phyloP scores from a whole-genome alignment of 2,888 invertebrate species.

The Lycia hirtaria region DNA sequence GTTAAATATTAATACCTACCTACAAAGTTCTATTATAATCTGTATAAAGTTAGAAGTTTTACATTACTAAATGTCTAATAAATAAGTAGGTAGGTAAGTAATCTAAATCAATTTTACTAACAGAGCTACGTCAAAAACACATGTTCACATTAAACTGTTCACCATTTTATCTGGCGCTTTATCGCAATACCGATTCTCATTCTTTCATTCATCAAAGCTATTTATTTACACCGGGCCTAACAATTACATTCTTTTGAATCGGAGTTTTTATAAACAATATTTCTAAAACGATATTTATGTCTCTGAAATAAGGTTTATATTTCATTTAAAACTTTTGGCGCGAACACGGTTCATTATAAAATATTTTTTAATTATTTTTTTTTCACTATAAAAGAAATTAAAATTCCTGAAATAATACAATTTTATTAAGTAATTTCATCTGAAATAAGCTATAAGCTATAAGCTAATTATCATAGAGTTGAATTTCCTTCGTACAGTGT shows the following conservation, averaged over 20 bases:
- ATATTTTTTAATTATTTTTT: too few relatives aligned
- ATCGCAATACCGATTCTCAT: conserved; percentile 9
- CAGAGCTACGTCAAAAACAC: not conserved
- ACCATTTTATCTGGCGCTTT: not conserved
- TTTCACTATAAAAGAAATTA: too few relatives aligned
- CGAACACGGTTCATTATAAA: not conserved
- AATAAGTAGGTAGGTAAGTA: too few relatives aligned
- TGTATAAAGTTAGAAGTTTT: too few relatives aligned
- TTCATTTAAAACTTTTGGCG: not conserved
- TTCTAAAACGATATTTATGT: not conserved
- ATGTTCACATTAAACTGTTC: conserved; percentile 7
- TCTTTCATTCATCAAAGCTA: conserved; percentile 28
- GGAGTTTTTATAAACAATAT: not conserved
- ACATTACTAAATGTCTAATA: too few relatives aligned
- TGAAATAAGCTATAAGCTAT: not conserved
- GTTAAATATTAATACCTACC: too few relatives aligned
- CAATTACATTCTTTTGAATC: conserved; percentile 34
- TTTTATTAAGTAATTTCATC: not conserved
- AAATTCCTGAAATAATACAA: not conserved
- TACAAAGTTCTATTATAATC: too few relatives aligned
- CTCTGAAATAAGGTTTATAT: not conserved
- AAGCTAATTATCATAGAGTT: conserved; percentile 3
- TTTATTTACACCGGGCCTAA: conserved; percentile 31
- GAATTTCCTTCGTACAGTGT: not conserved
- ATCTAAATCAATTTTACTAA: not conserved